A percentile compares a stretch with the other conserved stretches of the same genome.
phyloP scores from a whole-genome alignment of 2,113 vertebrate genomes.

The Corvus moneduloides region DNA sequence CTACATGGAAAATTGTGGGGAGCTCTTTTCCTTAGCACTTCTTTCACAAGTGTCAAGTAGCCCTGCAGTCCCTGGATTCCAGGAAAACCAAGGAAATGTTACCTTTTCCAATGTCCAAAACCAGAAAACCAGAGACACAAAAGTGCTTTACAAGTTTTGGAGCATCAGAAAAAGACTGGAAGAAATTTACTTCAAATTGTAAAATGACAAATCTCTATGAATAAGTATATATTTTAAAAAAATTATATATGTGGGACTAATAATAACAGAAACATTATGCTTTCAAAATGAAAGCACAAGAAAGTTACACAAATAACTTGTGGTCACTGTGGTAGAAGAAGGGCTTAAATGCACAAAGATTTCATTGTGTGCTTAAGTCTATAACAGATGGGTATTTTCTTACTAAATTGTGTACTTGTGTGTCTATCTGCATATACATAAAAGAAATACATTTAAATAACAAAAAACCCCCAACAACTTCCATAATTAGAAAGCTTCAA shows the following conservation, averaged over 20 bases:
- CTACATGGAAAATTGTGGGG: neutral
- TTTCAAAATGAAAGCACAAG: neutral
- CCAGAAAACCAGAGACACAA: neutral
- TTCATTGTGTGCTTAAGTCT: neutral
- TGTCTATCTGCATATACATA: neutral
- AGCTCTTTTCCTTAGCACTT: neutral
- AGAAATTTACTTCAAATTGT: neutral
- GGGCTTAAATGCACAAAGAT: neutral
- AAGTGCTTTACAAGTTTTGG: neutral
- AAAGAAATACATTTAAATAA: neutral
- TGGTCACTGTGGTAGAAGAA: neutral
- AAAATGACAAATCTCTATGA: neutral
- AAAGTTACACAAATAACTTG: neutral
- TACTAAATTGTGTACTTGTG: neutral
- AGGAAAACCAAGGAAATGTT: neutral
- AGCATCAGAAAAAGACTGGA: neutral
- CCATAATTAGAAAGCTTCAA: neutral
- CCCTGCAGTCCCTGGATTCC: neutral
- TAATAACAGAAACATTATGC: neutral
- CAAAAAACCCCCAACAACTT: neutral
- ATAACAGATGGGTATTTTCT: fast-evolving
- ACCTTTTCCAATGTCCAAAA: neutral
- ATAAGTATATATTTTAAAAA: neutral
- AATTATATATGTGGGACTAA: neutral
- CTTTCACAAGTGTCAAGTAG: neutral